phyloP scores from a whole-genome alignment of 2,888 invertebrate species.

The Timema podura region DNA sequence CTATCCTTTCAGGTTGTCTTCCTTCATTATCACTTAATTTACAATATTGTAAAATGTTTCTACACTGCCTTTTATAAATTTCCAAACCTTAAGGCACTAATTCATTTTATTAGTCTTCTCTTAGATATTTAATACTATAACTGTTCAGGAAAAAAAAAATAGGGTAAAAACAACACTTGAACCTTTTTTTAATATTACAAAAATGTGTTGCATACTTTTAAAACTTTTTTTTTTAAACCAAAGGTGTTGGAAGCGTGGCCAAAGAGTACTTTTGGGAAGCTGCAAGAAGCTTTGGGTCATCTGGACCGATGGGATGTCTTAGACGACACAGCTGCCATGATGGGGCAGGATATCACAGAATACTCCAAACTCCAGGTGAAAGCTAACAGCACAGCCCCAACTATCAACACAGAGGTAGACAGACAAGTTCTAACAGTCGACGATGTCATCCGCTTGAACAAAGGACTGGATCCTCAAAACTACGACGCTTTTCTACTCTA shows the following conservation, averaged over 20 bases:
- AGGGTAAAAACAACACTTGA: no score
- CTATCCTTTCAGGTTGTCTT: no score
- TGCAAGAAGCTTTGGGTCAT: conserved; percentile 56
- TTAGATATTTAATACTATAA: no score
- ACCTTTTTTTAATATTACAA: no score
- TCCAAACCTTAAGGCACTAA: no score
- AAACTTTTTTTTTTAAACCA: conserved; percentile 30
- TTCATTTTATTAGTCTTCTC: no score
- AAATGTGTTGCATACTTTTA: no score
- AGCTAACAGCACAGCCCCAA: conserved; percentile 33
- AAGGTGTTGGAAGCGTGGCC: conserved; percentile 60
- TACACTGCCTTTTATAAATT: no score
- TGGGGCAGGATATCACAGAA: conserved; percentile 49
- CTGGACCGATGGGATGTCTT: conserved; percentile 74
- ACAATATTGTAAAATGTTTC: no score
- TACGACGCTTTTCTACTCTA: conserved; percentile 79
- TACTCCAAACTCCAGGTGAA: conserved; percentile 37
- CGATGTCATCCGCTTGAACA: conserved; percentile 49
- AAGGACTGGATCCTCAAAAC: conserved; percentile 52
- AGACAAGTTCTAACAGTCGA: conserved; percentile 42
- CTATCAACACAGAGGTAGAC: conserved; percentile 36
- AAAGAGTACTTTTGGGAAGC: conserved; percentile 54
- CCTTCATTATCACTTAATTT: no score
- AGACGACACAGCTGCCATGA: conserved; percentile 57
- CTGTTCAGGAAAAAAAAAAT: no score